Conservation (phyloP, 2,113 vertebrate genomes). For the Rhegmatorhina hoffmannsi region DNA sequence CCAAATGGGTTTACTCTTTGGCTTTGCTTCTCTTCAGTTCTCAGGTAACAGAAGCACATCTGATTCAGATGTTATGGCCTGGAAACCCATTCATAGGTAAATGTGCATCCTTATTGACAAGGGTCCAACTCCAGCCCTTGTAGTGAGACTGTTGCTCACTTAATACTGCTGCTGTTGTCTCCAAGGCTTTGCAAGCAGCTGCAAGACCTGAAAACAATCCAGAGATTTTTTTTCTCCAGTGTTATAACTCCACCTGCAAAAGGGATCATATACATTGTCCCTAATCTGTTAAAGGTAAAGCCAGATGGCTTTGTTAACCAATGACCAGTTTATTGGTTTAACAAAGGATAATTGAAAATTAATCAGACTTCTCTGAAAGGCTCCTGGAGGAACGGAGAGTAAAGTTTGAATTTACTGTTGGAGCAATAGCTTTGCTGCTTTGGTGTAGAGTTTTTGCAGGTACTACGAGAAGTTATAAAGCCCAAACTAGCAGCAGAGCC, state of each 20-base stretch:
- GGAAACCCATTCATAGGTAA: background rate
- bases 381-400: background rate
- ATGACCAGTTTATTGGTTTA: background rate
- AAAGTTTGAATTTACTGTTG: background rate
- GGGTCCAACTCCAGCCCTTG: background rate
- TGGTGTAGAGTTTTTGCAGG: background rate
- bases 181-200: background rate
- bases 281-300: background rate
- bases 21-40: background rate
- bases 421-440: background rate
- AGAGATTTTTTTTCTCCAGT: background rate
- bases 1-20: background rate
- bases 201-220: background rate
- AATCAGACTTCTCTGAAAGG: background rate
- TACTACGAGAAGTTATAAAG: background rate
- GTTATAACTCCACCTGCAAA: background rate
- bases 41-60: background rate
- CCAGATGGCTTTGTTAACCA: background rate
- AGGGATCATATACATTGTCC: background rate
- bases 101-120: background rate
- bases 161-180: background rate
- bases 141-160: background rate
- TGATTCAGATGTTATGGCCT: background rate
- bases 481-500: background rate
- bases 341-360: background rate